Conservation (phyloP, 64 coral and sea anemone species). For the Stichodactyla helianthus region DNA sequence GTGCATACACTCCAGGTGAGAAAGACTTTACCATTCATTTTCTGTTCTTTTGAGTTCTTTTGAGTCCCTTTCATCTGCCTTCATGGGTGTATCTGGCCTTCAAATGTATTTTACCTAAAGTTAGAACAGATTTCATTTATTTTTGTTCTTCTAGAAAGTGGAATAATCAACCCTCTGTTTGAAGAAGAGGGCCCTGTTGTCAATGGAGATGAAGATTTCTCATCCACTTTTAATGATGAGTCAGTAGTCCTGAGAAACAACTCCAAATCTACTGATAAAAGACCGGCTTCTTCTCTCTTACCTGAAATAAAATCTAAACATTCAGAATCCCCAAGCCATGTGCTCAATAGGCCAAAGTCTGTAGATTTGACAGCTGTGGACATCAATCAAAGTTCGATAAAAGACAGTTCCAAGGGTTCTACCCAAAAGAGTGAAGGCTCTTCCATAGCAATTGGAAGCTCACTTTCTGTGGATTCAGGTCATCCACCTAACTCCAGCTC, state of each 20-base stretch:
- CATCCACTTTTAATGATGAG: neutral
- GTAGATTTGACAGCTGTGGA: conserved; percentile 9
- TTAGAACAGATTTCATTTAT: too few relatives aligned
- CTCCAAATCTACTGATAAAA: neutral
- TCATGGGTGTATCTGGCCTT: neutral
- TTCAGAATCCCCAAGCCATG: neutral
- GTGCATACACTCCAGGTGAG: conserved; percentile 5
- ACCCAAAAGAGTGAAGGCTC: neutral
- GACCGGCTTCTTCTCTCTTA: neutral
- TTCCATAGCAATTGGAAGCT: conserved; percentile 25
- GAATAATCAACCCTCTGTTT: conserved; percentile 26
- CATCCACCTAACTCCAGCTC: conserved; percentile 38
- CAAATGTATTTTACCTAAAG: neutral
- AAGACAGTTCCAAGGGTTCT: neutral
- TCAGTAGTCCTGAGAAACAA: neutral
- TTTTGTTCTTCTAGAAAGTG: neutral
- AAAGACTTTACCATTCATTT: neutral
- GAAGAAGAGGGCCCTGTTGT: neutral
- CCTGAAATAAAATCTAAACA: conserved; percentile 1
- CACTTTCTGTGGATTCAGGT: conserved; percentile 55
- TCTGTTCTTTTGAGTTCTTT: neutral
- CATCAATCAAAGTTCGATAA: neutral
- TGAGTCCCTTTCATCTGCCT: neutral
- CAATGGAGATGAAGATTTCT: conserved; percentile 1
- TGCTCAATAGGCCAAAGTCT: conserved; percentile 3